A percentile compares a stretch with the other conserved stretches of the same genome.
Evolutionary conservation across 2,113 vertebrate genomes (phyloP).

Genomic region (Saguinus midas): DNA sequence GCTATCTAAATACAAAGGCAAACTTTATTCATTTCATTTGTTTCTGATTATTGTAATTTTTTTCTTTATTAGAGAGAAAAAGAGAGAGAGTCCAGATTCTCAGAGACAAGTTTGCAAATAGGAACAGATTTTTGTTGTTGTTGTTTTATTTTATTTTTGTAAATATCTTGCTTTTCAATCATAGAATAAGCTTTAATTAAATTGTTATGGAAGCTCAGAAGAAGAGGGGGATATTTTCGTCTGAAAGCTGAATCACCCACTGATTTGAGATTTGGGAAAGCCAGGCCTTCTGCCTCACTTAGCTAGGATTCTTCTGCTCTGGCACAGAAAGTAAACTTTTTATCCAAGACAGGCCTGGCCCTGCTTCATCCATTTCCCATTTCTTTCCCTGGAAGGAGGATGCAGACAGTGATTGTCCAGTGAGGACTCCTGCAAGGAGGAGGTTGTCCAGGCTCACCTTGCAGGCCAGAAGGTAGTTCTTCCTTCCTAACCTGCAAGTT

Average conservation of each 20-base stretch:
- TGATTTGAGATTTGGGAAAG: neutral
- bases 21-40: neutral
- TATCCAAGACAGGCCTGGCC: neutral
- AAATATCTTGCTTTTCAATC: neutral
- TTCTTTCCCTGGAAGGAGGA: neutral
- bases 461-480: neutral
- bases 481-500: neutral
- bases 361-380: neutral
- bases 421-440: neutral
- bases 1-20: neutral
- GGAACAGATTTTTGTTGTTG: neutral
- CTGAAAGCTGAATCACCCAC: neutral
- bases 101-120: neutral
- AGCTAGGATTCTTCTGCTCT: neutral
- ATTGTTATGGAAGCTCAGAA: neutral
- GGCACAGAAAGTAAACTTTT: neutral
- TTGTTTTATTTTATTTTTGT: neutral
- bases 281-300: neutral
- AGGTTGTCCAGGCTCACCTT: neutral
- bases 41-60: slow-evolving; percentile 1
- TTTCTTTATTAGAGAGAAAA: neutral
- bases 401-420: neutral
- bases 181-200: neutral
- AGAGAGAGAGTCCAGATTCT: neutral
- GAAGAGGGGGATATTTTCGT: neutral